These are phyloP conservation scores for Epizoanthus illoricatus DNA, from an alignment of 92 coral and sea anemone species.

Conservation along the genomic window DNA sequence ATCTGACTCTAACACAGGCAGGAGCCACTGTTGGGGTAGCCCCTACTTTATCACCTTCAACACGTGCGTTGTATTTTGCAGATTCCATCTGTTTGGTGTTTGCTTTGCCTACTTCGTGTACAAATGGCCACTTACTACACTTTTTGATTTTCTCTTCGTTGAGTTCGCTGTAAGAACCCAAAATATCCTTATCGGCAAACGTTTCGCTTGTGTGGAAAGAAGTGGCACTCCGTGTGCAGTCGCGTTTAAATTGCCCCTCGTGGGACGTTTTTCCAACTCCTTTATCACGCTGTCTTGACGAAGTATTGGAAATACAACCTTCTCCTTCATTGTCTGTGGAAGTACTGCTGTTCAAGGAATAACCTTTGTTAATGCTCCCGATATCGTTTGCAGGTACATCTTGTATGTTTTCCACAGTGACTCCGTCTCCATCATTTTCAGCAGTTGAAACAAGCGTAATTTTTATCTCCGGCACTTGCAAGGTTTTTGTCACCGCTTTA, in stretches of 20 bases:
- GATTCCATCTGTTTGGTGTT: background rate
- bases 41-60: background rate
- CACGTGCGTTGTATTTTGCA: background rate
- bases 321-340: too few species aligned
- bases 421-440: background rate
- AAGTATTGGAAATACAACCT: background rate
- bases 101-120: background rate
- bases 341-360: background rate
- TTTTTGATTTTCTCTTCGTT: background rate
- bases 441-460: background rate
- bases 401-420: background rate
- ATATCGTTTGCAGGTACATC: too few species aligned
- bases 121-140: background rate
- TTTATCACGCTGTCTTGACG: background rate
- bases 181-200: too few species aligned
- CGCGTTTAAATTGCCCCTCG: background rate
- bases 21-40: background rate
- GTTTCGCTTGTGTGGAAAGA: too few species aligned
- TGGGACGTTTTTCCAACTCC: background rate
- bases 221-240: background rate
- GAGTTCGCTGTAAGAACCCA: background rate
- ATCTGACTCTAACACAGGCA: background rate
- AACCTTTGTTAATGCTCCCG: background rate
- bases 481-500: background rate
- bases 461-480: conserved; percentile 15